These are phyloP conservation scores for Calliopsis andreniformis DNA, from an alignment of 1,140 invertebrate genomes.

Conservation along the genomic window DNA sequence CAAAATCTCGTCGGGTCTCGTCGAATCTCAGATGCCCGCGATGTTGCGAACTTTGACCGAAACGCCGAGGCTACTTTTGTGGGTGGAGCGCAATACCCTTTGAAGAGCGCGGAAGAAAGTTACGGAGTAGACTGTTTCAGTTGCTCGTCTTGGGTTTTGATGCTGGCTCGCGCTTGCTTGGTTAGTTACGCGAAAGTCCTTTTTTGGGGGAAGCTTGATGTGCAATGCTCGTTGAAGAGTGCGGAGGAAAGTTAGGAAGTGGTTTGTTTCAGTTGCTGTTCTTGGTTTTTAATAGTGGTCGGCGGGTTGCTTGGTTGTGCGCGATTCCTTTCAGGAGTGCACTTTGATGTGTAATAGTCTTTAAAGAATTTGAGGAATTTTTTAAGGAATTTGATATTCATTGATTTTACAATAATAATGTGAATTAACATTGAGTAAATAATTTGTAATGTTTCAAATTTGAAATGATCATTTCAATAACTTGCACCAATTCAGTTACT, in stretches of 20 bases:
- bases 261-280: no score
- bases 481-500: no score
- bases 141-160: no score
- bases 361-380: conserved; percentile 6
- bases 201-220: neutral
- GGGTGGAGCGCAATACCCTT: neutral
- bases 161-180: no score
- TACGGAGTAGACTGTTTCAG: neutral
- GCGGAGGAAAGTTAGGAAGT: neutral
- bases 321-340: neutral
- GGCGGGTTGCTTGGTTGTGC: neutral
- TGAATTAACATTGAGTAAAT: no score
- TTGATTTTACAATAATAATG: neutral
- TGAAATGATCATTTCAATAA: no score
- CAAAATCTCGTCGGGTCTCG: conserved; percentile 19
- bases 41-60: neutral
- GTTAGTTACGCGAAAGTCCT: no score
- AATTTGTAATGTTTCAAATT: no score
- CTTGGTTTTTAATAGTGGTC: neutral
- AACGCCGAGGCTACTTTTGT: neutral
- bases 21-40: neutral
- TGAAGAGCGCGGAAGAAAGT: neutral
- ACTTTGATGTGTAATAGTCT: neutral
- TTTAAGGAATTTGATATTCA: neutral
- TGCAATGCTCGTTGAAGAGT: neutral